Percentiles rank a stretch among this genome's conserved stretches.
Conservation (phyloP, 2,888 invertebrate species). For the Eupsilia transversa region DNA sequence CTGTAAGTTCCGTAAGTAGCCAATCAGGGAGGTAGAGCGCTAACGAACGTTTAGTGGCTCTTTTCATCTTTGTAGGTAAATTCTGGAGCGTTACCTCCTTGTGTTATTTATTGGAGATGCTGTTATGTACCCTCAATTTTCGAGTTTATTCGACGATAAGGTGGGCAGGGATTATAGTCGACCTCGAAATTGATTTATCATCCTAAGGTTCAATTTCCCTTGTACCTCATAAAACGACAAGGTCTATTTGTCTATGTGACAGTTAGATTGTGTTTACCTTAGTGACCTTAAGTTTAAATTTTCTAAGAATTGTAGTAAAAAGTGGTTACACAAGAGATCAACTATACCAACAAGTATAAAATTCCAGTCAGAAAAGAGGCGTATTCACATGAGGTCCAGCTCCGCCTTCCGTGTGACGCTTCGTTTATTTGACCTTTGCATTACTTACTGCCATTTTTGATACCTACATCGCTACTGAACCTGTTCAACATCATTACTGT, state of each 20-base stretch:
- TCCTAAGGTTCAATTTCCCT: neutral
- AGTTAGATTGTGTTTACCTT: too few species aligned
- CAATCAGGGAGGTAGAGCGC: constrained; percentile 44
- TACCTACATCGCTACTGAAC: constrained; percentile 29
- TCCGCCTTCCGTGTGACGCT: constrained; percentile 39
- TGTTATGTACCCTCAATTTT: neutral
- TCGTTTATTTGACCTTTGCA: constrained; percentile 40
- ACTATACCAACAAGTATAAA: neutral
- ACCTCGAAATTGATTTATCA: neutral
- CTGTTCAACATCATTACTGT: constrained; percentile 17
- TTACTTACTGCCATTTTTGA: constrained; percentile 12
- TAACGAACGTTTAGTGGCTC: constrained; percentile 39
- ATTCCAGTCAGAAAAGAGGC: constrained; percentile 40
- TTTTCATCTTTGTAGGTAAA: constrained; percentile 32
- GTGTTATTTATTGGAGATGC: constrained; percentile 1
- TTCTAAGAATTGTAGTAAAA: neutral
- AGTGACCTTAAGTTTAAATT: too few species aligned
- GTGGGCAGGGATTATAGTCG: neutral
- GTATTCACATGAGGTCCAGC: constrained; percentile 20
- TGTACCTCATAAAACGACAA: too few species aligned
- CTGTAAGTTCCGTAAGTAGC: constrained; percentile 25
- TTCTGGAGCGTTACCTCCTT: neutral
- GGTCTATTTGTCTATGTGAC: too few species aligned
- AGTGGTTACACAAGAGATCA: neutral
- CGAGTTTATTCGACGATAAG: neutral